Base-by-base conservation (phyloP, 2,797 vertebrate genomes). In the Nothura maculosa region DNA sequence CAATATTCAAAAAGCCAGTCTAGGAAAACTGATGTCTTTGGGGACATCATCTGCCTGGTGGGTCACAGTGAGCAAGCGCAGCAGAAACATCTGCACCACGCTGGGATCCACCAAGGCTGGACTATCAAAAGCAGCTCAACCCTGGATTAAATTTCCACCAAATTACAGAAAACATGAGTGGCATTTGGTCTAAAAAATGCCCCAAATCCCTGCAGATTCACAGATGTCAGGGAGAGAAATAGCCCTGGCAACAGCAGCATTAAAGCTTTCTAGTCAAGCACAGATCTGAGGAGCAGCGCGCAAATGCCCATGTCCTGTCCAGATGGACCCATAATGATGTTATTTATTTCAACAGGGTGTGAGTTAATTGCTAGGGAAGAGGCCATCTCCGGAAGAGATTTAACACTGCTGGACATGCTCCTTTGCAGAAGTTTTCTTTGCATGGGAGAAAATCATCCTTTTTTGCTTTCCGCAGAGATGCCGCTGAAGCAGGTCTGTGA, bases 1-100 rank as follows among this genome's bases (percentile, higher is more conserved):
- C 38, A 22, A 22, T 34, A 14, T 16, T 43, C 2, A 3, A 57
- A 34, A 15, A 22, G 2, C 4, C 61, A 19, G 0, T 1, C 4
- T 2, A 7, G 11, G 27, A 61, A 61, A 32, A 45, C 1, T 0
- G 15, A 58, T 13, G 16, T 12, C 0, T 2, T 6, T 4, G 20
- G 28, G n/a, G 20, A 22, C 1, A 0, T 1, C 54, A 54, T 47
- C 21, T 7, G 42, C 38, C 30, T 19, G 17, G 42, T 0, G 42
- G 42, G 48, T 36, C n/a, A 25, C 32, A 25, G 32, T 48, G 66
- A 20, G 24, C 17, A 54, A 73, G 28, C 1, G 11, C 27, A 48
- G 40, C 63, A 80, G 57, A 36, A 74, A 32, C 24, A 12, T 25
- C 75, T 66, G 72, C 25, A 4, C 55, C 11, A 28, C 15, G 8